These are phyloP conservation scores for Mylabris phalerata DNA, from an alignment of 1,140 invertebrate species.

Conservation along the genomic window DNA sequence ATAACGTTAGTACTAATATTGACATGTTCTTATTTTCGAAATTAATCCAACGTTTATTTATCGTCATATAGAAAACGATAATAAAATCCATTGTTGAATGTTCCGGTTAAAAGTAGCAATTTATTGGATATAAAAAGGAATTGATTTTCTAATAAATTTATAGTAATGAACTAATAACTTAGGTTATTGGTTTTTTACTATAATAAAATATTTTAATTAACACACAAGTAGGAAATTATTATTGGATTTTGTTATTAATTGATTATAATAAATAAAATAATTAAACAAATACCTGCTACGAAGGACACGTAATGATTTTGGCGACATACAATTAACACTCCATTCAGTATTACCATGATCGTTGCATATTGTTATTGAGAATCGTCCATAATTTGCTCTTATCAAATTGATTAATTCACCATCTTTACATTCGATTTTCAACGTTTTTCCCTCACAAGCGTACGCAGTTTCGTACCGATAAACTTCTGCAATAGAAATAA, in stretches of 20 bases:
- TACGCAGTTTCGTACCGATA: constrained; percentile 81
- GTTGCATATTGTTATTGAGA: constrained; percentile 94
- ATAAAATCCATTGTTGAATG: no score
- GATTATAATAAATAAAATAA: neutral
- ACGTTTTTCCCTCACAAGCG: constrained; percentile 85
- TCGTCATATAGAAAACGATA: no score
- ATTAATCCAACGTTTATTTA: no score
- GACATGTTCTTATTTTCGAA: no score
- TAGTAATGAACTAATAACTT: no score
- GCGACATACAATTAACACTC: constrained; percentile 93
- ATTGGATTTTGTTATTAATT: neutral
- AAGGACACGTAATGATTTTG: constrained; percentile 70
- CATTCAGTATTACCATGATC: constrained; percentile 93
- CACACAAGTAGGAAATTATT: neutral
- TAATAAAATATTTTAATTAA: neutral
- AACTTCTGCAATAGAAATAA: constrained; percentile 48
- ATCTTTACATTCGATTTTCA: constrained; percentile 80
- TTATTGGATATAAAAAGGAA: no score
- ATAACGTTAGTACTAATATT: no score
- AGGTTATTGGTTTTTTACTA: no score
- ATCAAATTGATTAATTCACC: constrained; percentile 86
- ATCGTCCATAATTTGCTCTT: constrained; percentile 91
- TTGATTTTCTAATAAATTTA: no score
- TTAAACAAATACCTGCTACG: constrained; percentile 56
- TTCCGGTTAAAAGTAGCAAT: no score